A percentile compares a stretch with the other conserved stretches of the same genome.
Conservation (phyloP, 2,888 invertebrate genomes). For the Osmoderma eremita region DNA sequence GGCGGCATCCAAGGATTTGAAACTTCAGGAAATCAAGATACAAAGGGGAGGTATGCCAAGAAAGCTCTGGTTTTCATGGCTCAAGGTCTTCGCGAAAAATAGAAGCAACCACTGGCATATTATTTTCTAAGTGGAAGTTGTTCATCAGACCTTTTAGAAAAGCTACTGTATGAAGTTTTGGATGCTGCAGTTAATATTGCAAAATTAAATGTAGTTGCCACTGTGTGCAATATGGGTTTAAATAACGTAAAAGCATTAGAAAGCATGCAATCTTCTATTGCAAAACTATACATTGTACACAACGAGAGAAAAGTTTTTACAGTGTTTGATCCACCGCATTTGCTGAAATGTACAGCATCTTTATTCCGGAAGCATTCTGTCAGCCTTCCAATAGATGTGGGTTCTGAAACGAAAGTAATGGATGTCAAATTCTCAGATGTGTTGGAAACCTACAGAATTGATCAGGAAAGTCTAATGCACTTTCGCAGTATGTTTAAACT, state of each 20-base stretch:
- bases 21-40: too few relatives aligned
- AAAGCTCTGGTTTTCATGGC: too few relatives aligned
- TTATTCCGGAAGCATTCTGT: slow-evolving; percentile 26
- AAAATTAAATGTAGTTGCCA: not conserved
- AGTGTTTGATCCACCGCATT: slow-evolving; percentile 10
- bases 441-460: not conserved
- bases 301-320: not conserved
- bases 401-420: not conserved
- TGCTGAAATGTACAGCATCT: slow-evolving; percentile 7
- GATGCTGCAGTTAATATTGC: not conserved
- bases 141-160: not conserved
- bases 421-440: not conserved
- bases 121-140: not conserved
- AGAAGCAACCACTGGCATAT: not conserved
- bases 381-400: slow-evolving; percentile 15
- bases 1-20: too few relatives aligned
- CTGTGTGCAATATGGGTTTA: not conserved
- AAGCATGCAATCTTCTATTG: not conserved
- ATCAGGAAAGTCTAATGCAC: too few relatives aligned
- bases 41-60: too few relatives aligned
- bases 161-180: not conserved
- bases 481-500: slow-evolving; percentile 18
- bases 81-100: not conserved
- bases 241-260: slow-evolving; percentile 4
- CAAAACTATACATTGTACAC: not conserved